phyloP scores from a whole-genome alignment of 2,113 vertebrate genomes.

The Clarias gariepinus region DNA sequence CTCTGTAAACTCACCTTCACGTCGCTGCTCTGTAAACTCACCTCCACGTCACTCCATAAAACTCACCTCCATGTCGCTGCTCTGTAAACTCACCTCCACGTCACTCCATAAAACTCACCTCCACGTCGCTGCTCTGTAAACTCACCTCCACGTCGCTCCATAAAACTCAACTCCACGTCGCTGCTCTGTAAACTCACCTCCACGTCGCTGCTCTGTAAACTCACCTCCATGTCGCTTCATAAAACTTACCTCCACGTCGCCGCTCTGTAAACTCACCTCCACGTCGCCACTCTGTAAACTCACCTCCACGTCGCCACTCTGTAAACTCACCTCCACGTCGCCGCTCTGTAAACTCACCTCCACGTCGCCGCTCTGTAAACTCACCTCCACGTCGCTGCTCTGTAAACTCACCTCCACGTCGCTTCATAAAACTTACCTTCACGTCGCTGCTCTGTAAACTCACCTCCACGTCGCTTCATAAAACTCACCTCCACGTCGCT shows the following conservation, averaged over 20 bases:
- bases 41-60: background rate
- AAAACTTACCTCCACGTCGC: background rate
- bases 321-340: background rate
- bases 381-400: too few relatives aligned
- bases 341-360: background rate
- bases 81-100: background rate
- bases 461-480: background rate
- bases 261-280: background rate
- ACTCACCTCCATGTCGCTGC: background rate
- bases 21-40: background rate
- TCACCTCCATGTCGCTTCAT: too few relatives aligned
- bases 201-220: background rate
- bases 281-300: background rate
- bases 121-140: background rate
- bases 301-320: background rate
- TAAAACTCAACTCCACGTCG: too few relatives aligned
- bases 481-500: too few relatives aligned
- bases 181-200: too few relatives aligned
- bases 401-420: background rate
- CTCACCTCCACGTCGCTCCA: background rate
- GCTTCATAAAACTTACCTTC: background rate
- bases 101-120: background rate
- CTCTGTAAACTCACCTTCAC: background rate
- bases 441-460: background rate
- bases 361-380: too few relatives aligned